Evolutionary conservation across 2,113 vertebrate species (phyloP).

Genomic region (Colistium nudipinnis): DNA sequence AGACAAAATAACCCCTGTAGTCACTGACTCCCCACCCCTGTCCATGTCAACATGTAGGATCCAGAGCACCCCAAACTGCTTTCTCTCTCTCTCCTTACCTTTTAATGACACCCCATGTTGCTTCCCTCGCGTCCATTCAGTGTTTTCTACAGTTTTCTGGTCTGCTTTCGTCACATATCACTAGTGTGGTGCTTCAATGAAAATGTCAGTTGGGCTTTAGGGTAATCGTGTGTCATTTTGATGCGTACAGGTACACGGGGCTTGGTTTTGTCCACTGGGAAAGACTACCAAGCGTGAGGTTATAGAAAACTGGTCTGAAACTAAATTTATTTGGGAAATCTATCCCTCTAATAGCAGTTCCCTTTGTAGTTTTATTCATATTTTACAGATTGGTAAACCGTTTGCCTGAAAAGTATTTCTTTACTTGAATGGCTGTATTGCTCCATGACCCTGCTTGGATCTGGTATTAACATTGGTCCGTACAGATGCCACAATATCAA

Average conservation of each 20-base stretch:
- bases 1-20: conserved; percentile 38
- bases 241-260: conserved; percentile 3
- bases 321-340: not conserved
- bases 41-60: conserved; percentile 73
- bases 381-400: not conserved
- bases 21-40: conserved; percentile 20
- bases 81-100: conserved; percentile 17
- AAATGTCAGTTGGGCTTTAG: conserved; percentile 1
- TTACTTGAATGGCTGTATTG: too few relatives aligned
- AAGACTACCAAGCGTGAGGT: not conserved
- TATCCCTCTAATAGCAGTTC: not conserved
- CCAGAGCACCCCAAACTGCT: conserved; percentile 71
- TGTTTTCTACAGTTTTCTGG: conserved; percentile 41
- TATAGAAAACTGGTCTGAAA: not conserved
- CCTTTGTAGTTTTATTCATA: conserved; percentile 3
- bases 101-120: conserved; percentile 41
- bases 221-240: not conserved
- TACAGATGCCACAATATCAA: too few relatives aligned
- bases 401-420: not conserved
- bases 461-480: too few relatives aligned
- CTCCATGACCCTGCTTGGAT: too few relatives aligned
- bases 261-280: conserved; percentile 6
- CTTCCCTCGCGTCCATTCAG: conserved; percentile 40
- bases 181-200: not conserved
- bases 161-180: conserved; percentile 29